Evolutionary conservation across 2,113 vertebrate genomes (phyloP).

Genomic region (Hemicordylus capensis): DNA sequence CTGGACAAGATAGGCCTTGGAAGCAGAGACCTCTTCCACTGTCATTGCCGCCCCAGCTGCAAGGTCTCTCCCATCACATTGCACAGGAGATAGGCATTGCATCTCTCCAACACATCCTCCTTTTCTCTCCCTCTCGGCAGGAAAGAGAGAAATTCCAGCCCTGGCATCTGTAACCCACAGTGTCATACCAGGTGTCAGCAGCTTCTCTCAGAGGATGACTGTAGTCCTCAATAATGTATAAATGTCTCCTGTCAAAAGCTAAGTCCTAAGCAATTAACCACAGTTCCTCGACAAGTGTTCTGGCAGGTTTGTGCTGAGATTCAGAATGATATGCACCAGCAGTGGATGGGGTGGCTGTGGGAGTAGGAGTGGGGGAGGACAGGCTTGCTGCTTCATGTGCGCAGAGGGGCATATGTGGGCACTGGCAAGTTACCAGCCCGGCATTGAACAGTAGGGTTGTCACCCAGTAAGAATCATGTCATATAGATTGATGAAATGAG

Average conservation of each 20-base stretch:
- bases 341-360: constrained; percentile 5
- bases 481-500: no score
- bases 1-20: no score
- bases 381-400: not conserved
- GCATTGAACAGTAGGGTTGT: not conserved
- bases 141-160: not conserved
- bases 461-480: no score
- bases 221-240: not conserved
- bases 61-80: no score
- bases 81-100: not conserved
- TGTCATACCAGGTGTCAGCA: not conserved
- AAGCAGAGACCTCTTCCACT: not conserved
- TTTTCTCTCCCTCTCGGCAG: rapidly evolving
- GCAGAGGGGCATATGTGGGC: not conserved
- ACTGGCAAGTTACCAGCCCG: not conserved
- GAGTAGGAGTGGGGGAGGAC: no score
- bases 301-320: not conserved
- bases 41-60: not conserved
- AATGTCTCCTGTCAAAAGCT: constrained; percentile 20
- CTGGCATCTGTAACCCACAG: not conserved
- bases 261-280: constrained; percentile 35
- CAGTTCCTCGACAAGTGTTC: not conserved
- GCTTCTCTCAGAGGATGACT: not conserved
- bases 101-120: not conserved
- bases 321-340: not conserved